Percentiles rank a stretch among this genome's conserved stretches.
These are phyloP conservation scores for Galaxias olidus DNA, from an alignment of 2,797 vertebrate species.

Conservation along the genomic window DNA sequence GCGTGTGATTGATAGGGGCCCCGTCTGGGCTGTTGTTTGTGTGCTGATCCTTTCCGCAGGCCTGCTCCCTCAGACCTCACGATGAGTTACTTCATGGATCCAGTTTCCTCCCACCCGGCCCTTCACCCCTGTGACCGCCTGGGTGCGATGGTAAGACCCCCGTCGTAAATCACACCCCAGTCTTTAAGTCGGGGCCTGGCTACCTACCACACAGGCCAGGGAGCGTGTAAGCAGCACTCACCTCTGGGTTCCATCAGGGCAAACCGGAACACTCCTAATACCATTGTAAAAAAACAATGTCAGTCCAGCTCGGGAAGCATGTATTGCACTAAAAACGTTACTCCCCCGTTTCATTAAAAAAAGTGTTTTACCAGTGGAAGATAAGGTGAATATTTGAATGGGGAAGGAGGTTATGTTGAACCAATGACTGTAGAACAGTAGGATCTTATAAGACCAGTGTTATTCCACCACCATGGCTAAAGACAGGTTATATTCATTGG, in stretches of 20 bases:
- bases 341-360: slow-evolving; percentile 1
- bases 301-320: slow-evolving; percentile 15
- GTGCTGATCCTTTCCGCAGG: slow-evolving; percentile 73
- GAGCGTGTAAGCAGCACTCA: slow-evolving; percentile 21
- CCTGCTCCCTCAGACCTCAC: slow-evolving; percentile 64
- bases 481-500: too few relatives aligned
- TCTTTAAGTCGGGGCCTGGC: slow-evolving; percentile 50
- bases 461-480: too few relatives aligned
- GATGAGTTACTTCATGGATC: slow-evolving; percentile 95
- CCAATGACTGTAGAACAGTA: too few relatives aligned
- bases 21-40: slow-evolving; percentile 36
- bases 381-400: neutral
- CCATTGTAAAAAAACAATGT: neutral
- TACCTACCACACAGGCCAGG: slow-evolving; percentile 61
- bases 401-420: too few relatives aligned
- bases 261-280: slow-evolving; percentile 19
- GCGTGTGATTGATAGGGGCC: slow-evolving; percentile 64
- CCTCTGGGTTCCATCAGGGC: slow-evolving; percentile 54
- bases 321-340: too few relatives aligned
- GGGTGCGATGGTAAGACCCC: slow-evolving; percentile 82
- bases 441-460: too few relatives aligned
- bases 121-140: slow-evolving; percentile 80
- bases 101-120: slow-evolving; percentile 74
- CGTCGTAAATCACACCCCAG: slow-evolving; percentile 71
- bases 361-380: slow-evolving; percentile 29